Evolutionary conservation across 2,113 vertebrate genomes (phyloP), one percentile per base, ranked within the genome.

Genomic region (Syngnathus floridae): DNA sequence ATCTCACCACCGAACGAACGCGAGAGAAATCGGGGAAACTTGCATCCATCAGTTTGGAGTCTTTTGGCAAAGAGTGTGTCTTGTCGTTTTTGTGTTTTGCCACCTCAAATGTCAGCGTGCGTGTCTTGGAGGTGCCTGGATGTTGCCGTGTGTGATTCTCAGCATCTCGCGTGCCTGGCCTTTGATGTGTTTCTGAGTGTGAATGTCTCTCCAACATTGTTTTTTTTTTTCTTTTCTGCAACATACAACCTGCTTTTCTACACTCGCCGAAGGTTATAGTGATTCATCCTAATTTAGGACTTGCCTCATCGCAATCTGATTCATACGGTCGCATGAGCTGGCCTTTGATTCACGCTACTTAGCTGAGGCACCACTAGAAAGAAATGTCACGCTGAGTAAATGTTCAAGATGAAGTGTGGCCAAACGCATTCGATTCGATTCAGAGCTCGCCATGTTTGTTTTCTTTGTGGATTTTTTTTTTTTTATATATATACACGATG

Each of bases 261-360:
- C 51, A 6, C 65, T 17, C 1, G 59, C 61, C 72, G 65, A 62
- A 38, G 62, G 66, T 58, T 48, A 7, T 0, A 26, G 67, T 76
- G 74, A 80, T 65, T 83, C 78, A 77, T 74, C 62, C 57, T 70
- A 54, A 71, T 76, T 83, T 66, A 49, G 14, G 64, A 43, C 38
- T 71, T 62, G 65, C 69, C 43, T 26, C 45, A 56, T 68, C 67
- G 62, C 31, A 62, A 48, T 45, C 60, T 80, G 80, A 87, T 70
- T 85, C 80, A 82, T 57, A 46, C 43, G 43, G 59, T 65, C 60
- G 38, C 63, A 71, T 41, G 57, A 66, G 72, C 63, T 56, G 6
- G 52, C 54, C 13, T 56, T 56, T 75, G 75, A 83, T 77, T 84
- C 73, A 82, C 58, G 52, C 69, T 38, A 52, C 63, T 70, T 65